Conservation (phyloP, 2,113 vertebrate genomes). For the Sylvia atricapilla region DNA sequence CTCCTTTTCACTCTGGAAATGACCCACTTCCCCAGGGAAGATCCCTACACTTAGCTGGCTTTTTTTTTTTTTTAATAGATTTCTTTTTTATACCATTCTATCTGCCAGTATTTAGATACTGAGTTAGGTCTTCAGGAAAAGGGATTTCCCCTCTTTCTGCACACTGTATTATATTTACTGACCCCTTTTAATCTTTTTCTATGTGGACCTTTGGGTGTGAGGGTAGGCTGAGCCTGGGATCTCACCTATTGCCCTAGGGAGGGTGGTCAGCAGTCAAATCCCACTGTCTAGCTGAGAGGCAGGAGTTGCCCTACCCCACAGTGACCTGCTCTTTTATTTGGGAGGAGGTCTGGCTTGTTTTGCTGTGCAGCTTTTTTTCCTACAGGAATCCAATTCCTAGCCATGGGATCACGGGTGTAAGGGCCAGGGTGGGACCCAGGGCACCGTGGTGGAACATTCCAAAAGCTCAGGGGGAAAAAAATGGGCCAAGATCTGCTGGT, state of each 20-base stretch:
- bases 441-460: rapidly evolving
- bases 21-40: neutral
- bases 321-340: neutral
- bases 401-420: rapidly evolving
- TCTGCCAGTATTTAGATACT: neutral
- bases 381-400: neutral
- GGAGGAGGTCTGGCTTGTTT: neutral
- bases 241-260: neutral
- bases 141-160: neutral
- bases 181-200: neutral
- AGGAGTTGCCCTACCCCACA: neutral
- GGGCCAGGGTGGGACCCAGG: too few species aligned
- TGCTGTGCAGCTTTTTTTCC: neutral
- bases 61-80: rapidly evolving
- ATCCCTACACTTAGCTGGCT: neutral
- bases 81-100: neutral
- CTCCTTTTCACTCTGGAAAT: neutral
- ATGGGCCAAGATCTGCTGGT: neutral
- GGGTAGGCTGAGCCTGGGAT: neutral
- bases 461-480: neutral
- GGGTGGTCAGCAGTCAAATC: neutral
- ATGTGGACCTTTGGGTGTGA: neutral
- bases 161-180: neutral
- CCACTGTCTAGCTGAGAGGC: neutral
- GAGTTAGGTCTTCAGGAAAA: neutral